Evolutionary conservation across 2,797 vertebrate species (phyloP), one percentile per base, ranked within the genome.

Genomic region (Falco columbarius): DNA sequence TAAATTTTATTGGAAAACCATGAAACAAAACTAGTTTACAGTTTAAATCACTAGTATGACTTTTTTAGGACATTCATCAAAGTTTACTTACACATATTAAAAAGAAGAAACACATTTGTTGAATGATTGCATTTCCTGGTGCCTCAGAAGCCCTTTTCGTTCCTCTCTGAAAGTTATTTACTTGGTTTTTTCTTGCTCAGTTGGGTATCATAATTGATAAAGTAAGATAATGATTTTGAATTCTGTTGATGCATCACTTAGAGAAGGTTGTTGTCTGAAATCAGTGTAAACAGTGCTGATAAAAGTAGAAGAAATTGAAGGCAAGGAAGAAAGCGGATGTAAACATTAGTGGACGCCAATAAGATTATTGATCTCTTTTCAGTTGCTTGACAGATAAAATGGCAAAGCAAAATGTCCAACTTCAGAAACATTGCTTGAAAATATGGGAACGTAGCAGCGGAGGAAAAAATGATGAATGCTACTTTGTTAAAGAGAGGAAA

Each of bases 391-490:
- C 90, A 95, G 95, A 87, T 91, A 77, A 90, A 93, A 96, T 94
- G 85, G 91, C 10, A 26, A 97, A 96, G 68, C 70, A 95, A 89
- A 97, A 96, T 65, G 44, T 87, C 55, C 55, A 95, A 76, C 61
- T 92, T 85, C 42, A 91, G 88, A 96, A 63, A n/a, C 40, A 93
- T 87, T 83, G 89, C 51, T 91, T 95, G 89, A 90, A 89, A 77
- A 96, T 63, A 90, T 7, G 27, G 49, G 44, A 81, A 23, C 71
- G 12, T 68, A 91, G 52, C 51, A 71, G 26, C 54, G 42, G 24
- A 91, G 66, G 63, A 74, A 81, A 59, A 94, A 94, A 91, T 97
- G 86, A 97, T 97, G 44, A 95, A 97, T 96, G 76, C 62, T 81
- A 44, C 34, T 92, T 95, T 22, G 21, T 96, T 97, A 96, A 90